Conservation (phyloP, 2,888 invertebrate genomes). For the Cryptus viduatorius region DNA sequence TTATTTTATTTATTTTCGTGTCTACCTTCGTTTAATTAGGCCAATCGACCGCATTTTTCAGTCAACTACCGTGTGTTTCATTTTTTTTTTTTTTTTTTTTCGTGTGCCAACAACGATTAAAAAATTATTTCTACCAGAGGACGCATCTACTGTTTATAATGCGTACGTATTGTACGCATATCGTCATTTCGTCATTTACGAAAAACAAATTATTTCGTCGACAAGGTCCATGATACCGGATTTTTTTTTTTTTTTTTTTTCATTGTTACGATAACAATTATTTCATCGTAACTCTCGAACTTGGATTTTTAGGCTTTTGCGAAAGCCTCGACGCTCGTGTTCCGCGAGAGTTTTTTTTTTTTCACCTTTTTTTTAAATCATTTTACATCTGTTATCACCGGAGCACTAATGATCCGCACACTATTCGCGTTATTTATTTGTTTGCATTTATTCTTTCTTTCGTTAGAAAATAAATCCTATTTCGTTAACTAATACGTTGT, state of each 20-base stretch:
- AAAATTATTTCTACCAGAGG: slow-evolving; percentile 40
- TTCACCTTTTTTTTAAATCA: not conserved
- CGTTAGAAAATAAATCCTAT: slow-evolving; percentile 65
- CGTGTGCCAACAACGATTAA: slow-evolving; percentile 46
- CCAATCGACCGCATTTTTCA: slow-evolving; percentile 55
- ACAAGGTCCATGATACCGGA: slow-evolving; percentile 28
- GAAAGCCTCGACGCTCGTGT: slow-evolving; percentile 1
- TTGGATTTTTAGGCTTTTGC: slow-evolving; percentile 21
- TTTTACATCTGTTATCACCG: slow-evolving; percentile 14
- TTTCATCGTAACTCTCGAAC: slow-evolving; percentile 11
- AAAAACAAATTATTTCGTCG: slow-evolving; percentile 17
- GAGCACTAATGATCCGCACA: slow-evolving; percentile 37
- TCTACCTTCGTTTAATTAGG: slow-evolving; percentile 53
- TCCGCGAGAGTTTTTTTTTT: slow-evolving; percentile 7
- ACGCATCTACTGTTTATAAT: slow-evolving; percentile 9
- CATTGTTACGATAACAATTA: slow-evolving; percentile 25
- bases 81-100: not conserved
- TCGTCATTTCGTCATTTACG: not conserved
- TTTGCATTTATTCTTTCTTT: not conserved
- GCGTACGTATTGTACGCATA: slow-evolving; percentile 6
- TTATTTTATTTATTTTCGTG: slow-evolving; percentile 10
- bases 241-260: slow-evolving; percentile 8
- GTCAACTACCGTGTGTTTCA: slow-evolving; percentile 33
- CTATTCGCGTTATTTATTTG: slow-evolving; percentile 41
- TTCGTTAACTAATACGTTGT: slow-evolving; percentile 57